These are phyloP conservation scores for Sitodiplosis mosellana DNA, from an alignment of 1,140 invertebrate species.

Conservation along the genomic window DNA sequence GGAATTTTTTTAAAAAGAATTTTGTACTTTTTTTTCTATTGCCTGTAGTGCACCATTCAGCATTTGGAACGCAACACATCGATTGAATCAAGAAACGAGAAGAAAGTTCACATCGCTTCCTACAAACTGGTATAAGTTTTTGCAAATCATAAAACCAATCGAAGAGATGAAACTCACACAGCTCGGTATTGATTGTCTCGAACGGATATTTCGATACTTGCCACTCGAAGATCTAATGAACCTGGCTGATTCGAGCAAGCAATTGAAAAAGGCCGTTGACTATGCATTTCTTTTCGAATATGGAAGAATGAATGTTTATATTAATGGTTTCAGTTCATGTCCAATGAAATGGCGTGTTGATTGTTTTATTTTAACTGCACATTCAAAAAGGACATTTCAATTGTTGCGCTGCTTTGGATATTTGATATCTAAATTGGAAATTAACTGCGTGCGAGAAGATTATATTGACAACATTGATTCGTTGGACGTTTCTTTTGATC, in stretches of 20 bases:
- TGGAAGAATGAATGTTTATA: background rate
- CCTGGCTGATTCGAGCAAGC: background rate
- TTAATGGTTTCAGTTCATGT: background rate
- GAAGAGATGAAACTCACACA: too few relatives aligned
- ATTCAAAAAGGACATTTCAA: background rate
- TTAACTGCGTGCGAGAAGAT: background rate
- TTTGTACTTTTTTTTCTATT: too few relatives aligned
- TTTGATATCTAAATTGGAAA: background rate
- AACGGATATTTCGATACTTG: background rate
- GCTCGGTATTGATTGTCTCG: too few relatives aligned
- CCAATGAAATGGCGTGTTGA: background rate
- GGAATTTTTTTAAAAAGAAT: too few relatives aligned
- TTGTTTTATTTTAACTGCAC: background rate
- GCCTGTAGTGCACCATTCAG: too few relatives aligned
- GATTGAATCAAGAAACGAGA: too few relatives aligned
- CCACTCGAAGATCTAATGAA: background rate
- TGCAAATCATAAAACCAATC: too few relatives aligned
- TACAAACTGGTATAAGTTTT: too few relatives aligned
- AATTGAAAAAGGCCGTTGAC: background rate
- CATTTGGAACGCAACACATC: too few relatives aligned
- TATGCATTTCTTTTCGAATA: background rate
- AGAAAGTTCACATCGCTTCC: too few relatives aligned
- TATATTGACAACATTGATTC: background rate
- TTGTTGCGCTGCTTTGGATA: background rate
- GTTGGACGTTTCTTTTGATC: background rate